These are phyloP conservation scores for Ctenosaura bakeri DNA, from an alignment of 2,797 vertebrate species.

Conservation along the genomic window DNA sequence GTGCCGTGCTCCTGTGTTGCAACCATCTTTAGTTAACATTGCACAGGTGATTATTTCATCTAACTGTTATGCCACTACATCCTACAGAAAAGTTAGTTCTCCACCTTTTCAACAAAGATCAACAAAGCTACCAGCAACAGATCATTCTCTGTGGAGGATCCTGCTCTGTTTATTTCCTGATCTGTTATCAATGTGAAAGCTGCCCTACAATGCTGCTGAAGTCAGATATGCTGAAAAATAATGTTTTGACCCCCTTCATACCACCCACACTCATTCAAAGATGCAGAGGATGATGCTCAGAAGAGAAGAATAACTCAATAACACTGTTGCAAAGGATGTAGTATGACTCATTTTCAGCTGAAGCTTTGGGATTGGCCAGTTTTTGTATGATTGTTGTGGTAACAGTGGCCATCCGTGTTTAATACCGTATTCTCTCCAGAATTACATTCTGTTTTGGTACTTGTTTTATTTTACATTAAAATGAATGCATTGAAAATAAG, in stretches of 20 bases:
- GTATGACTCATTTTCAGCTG: slow-evolving; percentile 20
- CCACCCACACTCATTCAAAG: accelerated
- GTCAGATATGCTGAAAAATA: not conserved
- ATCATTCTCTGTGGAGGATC: not conserved
- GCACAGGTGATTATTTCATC: slow-evolving; percentile 12
- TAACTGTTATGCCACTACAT: slow-evolving; percentile 3
- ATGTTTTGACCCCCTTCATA: slow-evolving; percentile 10
- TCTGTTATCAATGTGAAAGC: not conserved
- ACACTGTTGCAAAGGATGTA: not conserved
- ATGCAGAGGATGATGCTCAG: slow-evolving; percentile 13
- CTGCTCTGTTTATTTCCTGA: not conserved
- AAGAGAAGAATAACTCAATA: slow-evolving; percentile 22
- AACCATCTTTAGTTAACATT: slow-evolving; percentile 31
- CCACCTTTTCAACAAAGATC: not conserved
- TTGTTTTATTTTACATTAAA: not conserved
- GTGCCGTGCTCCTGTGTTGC: slow-evolving; percentile 11
- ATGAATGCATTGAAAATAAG: not conserved
- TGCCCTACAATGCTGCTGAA: not conserved
- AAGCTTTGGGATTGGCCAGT: not conserved
- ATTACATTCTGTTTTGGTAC: not conserved
- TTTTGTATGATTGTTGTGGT: slow-evolving; percentile 10
- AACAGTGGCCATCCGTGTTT: not conserved
- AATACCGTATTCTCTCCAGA: slow-evolving; percentile 1
- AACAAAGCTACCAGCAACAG: not conserved
- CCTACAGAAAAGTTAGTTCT: not conserved